A percentile compares a stretch with the other conserved stretches of the same genome.
Evolutionary conservation across 2,797 vertebrate genomes (phyloP).

Genomic region (Micrastur ruficollis): DNA sequence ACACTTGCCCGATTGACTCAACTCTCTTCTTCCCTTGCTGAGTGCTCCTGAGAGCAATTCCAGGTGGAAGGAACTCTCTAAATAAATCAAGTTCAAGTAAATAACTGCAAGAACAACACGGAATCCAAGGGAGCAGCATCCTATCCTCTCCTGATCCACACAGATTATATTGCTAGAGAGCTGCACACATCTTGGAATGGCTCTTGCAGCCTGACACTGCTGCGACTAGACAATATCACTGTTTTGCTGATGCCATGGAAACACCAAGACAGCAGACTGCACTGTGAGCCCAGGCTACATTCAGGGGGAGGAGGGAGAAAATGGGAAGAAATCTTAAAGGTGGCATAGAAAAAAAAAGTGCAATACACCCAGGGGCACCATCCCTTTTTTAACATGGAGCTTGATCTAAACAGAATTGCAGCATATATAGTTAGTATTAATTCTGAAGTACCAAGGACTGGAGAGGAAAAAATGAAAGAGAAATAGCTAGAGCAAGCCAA

Average conservation of each 20-base stretch:
- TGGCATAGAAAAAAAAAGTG: background rate
- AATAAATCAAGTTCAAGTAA: background rate
- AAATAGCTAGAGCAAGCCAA: background rate
- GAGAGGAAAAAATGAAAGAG: background rate
- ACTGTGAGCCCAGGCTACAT: background rate
- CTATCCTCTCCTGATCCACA: background rate
- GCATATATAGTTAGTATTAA: background rate
- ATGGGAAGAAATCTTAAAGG: background rate
- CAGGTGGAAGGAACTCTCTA: background rate
- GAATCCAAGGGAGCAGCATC: background rate
- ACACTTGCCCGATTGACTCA: background rate
- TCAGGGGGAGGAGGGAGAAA: background rate
- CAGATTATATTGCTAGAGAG: background rate
- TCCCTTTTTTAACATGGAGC: background rate
- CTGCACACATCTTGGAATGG: background rate
- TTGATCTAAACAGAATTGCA: background rate
- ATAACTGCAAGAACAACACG: background rate
- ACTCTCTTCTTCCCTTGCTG: background rate
- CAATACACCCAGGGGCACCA: background rate
- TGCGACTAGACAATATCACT: slow-evolving; percentile 23
- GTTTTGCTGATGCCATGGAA: slow-evolving; percentile 67
- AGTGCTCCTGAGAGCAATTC: background rate
- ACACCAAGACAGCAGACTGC: slow-evolving; percentile 7
- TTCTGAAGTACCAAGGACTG: background rate
- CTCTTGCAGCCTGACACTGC: slow-evolving; percentile 34